Evolutionary conservation across 2,113 vertebrate genomes (phyloP).

Genomic region (Eulemur macaco): DNA sequence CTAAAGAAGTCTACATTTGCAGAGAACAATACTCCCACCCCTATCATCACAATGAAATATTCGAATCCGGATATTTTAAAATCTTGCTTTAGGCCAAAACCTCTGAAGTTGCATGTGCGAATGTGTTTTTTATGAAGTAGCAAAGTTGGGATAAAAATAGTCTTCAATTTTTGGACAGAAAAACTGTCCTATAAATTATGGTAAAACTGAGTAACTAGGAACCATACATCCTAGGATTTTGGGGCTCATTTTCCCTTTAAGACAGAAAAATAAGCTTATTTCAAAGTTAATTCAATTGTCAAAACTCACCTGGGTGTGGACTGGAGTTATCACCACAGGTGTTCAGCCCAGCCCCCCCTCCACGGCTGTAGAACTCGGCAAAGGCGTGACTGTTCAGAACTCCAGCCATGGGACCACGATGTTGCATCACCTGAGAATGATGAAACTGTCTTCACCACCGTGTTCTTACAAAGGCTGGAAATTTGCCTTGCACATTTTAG

Average conservation of each 20-base stretch:
- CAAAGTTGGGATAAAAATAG: not conserved
- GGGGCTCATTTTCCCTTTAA: not conserved
- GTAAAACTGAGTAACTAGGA: not conserved
- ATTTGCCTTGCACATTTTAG: not conserved
- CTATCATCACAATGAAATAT: not conserved
- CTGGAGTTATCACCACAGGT: not conserved
- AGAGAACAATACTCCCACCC: not conserved
- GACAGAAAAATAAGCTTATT: not conserved
- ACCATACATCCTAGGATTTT: not conserved
- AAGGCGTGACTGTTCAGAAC: not conserved
- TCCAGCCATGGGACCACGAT: not conserved
- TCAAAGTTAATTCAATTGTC: not conserved
- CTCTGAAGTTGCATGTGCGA: not conserved
- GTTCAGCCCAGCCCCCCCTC: accelerated
- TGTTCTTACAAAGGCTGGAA: not conserved
- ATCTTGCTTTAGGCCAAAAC: not conserved
- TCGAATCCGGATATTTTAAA: not conserved
- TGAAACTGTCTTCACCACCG: not conserved
- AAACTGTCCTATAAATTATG: not conserved
- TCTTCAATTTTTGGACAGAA: not conserved
- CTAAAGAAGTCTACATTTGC: not conserved
- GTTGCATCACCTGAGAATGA: not conserved
- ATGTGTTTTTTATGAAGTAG: not conserved
- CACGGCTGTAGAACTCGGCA: accelerated
- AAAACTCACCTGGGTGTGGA: not conserved